These are phyloP conservation scores for Passerina amoena DNA, from an alignment of 2,113 vertebrate genomes.

Conservation along the genomic window DNA sequence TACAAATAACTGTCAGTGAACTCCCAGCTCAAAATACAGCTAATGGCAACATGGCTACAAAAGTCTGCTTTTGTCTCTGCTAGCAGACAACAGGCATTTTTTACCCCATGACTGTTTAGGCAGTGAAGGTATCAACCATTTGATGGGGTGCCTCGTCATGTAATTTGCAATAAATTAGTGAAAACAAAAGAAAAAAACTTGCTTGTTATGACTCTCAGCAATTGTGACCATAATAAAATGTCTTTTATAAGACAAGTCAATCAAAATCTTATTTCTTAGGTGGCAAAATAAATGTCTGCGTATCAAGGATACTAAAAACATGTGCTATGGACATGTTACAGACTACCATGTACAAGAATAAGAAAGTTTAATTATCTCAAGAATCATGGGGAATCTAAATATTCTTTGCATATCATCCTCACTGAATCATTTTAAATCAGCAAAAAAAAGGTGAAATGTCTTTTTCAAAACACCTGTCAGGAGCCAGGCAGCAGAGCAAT, in stretches of 20 bases:
- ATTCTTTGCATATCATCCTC: neutral
- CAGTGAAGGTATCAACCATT: neutral
- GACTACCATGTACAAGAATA: neutral
- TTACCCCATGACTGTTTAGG: neutral
- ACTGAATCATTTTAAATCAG: neutral
- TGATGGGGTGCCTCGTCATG: neutral
- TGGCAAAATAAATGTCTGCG: neutral
- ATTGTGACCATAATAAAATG: neutral
- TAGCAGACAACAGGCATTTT: neutral
- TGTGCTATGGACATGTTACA: neutral
- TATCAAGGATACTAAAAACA: neutral
- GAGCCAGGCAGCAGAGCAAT: neutral
- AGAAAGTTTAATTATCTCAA: neutral
- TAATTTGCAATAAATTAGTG: neutral
- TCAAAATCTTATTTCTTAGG: neutral
- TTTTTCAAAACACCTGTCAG: neutral
- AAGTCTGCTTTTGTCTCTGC: neutral
- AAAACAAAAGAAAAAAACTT: neutral
- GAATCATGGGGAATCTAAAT: neutral
- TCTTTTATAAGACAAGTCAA: neutral
- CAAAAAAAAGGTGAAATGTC: neutral
- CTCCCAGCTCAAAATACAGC: neutral
- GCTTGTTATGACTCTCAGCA: neutral
- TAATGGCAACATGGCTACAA: neutral
- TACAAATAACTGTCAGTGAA: neutral